phyloP scores from a whole-genome alignment of 1,140 invertebrate species.

The Heterodera schachtii region DNA sequence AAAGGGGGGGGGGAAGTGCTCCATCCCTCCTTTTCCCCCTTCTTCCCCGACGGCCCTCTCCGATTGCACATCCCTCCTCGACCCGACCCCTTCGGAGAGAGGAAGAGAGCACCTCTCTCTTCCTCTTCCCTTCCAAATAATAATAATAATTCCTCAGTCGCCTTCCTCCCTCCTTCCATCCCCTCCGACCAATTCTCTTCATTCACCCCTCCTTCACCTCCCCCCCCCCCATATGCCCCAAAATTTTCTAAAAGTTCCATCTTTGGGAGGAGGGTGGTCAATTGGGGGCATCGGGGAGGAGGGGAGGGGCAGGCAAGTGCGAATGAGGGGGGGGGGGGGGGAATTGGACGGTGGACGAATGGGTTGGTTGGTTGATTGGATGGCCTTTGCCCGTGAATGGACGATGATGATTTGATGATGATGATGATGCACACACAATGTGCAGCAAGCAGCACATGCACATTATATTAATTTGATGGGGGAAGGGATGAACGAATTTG shows the following conservation, averaged over 20 bases:
- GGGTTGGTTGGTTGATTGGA: not conserved
- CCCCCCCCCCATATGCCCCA: not conserved
- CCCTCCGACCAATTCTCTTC: not conserved
- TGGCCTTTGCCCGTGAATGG: not conserved
- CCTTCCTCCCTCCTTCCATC: too few species aligned
- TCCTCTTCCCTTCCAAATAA: slow-evolving; percentile 22
- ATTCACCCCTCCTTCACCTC: slow-evolving; percentile 6
- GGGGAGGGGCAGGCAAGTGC: slow-evolving; percentile 8
- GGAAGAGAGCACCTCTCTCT: not conserved
- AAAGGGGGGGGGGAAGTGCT: not conserved
- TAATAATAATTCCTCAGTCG: not conserved
- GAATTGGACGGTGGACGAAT: not conserved
- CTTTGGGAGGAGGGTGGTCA: not conserved
- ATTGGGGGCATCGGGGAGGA: slow-evolving; percentile 2
- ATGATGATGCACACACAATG: not conserved
- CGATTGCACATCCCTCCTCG: slow-evolving; percentile 12
- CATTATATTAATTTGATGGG: not conserved
- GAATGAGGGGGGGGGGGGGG: not conserved
- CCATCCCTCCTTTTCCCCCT: not conserved
- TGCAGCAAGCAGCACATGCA: too few species aligned
- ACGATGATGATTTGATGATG: not conserved
- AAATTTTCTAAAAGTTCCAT: not conserved
- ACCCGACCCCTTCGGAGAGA: not conserved
- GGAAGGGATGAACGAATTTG: not conserved
- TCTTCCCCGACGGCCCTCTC: slow-evolving; percentile 2